These are phyloP conservation scores for Lathamus discolor DNA, from an alignment of 2,113 vertebrate genomes.

Conservation along the genomic window DNA sequence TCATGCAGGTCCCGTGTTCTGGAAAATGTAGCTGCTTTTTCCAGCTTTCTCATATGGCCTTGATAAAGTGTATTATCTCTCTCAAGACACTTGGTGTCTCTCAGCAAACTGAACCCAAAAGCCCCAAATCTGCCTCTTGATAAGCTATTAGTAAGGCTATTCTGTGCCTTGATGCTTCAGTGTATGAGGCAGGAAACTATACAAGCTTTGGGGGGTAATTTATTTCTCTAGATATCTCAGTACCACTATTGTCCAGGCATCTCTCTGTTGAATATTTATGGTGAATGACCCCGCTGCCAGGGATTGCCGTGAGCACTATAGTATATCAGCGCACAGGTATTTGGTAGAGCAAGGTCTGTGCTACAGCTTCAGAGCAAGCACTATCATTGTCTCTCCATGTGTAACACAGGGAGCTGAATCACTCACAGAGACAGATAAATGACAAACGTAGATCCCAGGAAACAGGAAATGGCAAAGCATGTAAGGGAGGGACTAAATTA, in stretches of 20 bases:
- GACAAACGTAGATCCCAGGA: background rate
- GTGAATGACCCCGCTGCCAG: background rate
- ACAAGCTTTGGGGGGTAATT: background rate
- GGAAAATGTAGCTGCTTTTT: constrained; percentile 16
- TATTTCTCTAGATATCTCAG: background rate
- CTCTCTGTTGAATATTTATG: background rate
- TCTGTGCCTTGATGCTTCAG: background rate
- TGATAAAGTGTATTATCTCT: background rate
- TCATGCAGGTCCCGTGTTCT: constrained; percentile 3
- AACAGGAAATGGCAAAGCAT: background rate
- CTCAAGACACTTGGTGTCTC: background rate
- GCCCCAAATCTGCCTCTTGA: background rate
- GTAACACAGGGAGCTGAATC: background rate
- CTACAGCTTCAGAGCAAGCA: background rate
- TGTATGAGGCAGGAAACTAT: background rate
- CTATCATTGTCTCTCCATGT: background rate
- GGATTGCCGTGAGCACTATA: background rate
- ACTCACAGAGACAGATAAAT: background rate
- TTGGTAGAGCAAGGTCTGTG: background rate
- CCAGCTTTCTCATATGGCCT: background rate
- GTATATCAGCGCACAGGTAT: background rate
- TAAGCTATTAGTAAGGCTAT: background rate
- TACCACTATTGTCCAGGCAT: background rate
- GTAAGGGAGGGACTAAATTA: background rate
- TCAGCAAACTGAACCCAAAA: background rate